A percentile compares a stretch with the other conserved stretches of the same genome.
phyloP scores from a whole-genome alignment of 1,140 invertebrate species.

The Scaptomyza hsui region DNA sequence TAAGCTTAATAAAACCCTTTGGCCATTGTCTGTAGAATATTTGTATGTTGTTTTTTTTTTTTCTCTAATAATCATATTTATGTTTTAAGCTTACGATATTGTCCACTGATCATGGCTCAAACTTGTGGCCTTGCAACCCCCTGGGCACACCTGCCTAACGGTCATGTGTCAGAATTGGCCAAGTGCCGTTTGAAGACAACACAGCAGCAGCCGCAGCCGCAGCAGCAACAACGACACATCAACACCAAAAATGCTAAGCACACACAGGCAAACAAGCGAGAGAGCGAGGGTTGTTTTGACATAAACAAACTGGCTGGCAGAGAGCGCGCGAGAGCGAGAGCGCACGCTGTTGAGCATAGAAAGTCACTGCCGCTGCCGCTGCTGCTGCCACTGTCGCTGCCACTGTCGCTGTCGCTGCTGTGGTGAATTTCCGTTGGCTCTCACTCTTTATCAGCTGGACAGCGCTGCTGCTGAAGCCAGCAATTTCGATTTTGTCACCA shows the following conservation, averaged over 20 bases:
- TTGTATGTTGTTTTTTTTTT: too few species aligned
- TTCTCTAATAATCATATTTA: too few species aligned
- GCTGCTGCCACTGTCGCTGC: slow-evolving; percentile 37
- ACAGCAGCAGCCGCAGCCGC: slow-evolving; percentile 1
- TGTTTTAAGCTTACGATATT: too few species aligned
- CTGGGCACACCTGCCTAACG: slow-evolving; percentile 28
- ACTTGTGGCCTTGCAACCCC: background rate
- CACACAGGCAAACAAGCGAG: slow-evolving; percentile 2
- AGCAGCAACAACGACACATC: background rate
- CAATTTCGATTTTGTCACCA: slow-evolving; percentile 73
- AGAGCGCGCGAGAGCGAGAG: slow-evolving; percentile 22
- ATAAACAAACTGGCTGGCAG: background rate
- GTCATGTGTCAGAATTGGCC: slow-evolving; percentile 72
- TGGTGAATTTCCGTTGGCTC: slow-evolving; percentile 59
- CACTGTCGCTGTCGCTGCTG: slow-evolving; percentile 46
- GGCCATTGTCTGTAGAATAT: too few species aligned
- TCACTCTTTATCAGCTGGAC: background rate
- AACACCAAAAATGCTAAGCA: slow-evolving; percentile 18
- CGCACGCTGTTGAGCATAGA: slow-evolving; percentile 11
- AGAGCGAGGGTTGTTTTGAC: slow-evolving; percentile 40
- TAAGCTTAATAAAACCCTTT: too few species aligned
- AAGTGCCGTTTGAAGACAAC: slow-evolving; percentile 60
- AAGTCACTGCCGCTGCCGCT: slow-evolving; percentile 4
- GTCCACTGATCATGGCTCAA: background rate
- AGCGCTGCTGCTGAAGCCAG: slow-evolving; percentile 19